phyloP scores from a whole-genome alignment of 2,113 vertebrate species.

The Terrapene triunguis region DNA sequence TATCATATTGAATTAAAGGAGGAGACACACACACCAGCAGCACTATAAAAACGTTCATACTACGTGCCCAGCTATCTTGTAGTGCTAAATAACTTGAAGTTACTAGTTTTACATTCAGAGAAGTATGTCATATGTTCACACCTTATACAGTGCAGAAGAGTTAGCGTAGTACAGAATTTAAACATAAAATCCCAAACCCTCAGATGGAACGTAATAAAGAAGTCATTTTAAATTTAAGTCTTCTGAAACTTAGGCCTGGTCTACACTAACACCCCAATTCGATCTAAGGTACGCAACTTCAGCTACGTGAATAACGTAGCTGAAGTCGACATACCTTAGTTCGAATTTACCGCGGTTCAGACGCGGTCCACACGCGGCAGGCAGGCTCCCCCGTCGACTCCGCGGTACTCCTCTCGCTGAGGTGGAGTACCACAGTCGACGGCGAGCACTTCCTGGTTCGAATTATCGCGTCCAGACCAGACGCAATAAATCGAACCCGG shows the following conservation, averaged over 20 bases:
- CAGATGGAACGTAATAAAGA: background rate
- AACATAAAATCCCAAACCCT: background rate
- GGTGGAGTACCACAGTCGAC: no score
- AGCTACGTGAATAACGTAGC: no score
- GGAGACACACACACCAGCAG: background rate
- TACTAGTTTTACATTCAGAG: background rate
- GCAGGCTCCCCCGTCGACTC: no score
- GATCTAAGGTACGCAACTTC: no score
- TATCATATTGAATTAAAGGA: background rate
- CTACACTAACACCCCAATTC: no score
- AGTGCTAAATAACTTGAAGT: background rate
- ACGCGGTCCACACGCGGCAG: no score
- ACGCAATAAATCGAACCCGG: no score
- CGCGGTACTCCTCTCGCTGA: no score
- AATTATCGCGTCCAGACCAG: no score
- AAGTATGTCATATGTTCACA: fast-evolving
- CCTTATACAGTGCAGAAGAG: background rate
- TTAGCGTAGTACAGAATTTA: background rate
- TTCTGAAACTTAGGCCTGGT: background rate
- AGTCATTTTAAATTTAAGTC: background rate
- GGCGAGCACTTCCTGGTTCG: no score
- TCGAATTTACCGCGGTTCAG: no score
- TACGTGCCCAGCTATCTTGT: background rate
- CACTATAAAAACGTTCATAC: background rate
- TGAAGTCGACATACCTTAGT: no score